Percentiles rank a stretch among this genome's conserved stretches.
phyloP scores from a whole-genome alignment of 2,888 invertebrate species.

The Lycia hirtaria region DNA sequence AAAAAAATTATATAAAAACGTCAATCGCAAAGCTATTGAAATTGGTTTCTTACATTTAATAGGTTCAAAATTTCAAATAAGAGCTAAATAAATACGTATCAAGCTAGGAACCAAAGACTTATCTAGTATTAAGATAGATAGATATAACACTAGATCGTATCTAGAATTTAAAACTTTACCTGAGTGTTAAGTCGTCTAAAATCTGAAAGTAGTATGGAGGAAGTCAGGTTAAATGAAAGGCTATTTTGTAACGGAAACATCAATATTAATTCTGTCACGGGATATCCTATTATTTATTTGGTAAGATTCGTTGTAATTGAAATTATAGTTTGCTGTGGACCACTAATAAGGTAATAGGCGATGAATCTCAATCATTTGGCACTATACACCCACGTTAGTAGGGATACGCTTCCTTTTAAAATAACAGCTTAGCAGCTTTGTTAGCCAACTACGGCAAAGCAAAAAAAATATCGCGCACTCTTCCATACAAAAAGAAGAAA shows the following conservation, averaged over 20 bases:
- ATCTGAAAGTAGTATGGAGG: conserved; percentile 14
- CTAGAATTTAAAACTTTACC: not conserved
- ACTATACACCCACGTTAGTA: conserved; percentile 36
- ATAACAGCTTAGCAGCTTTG: not conserved
- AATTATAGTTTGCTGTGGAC: conserved; percentile 26
- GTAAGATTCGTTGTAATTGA: conserved; percentile 18
- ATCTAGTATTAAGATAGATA: not conserved
- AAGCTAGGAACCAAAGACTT: too few relatives aligned
- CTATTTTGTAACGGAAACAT: conserved; percentile 13
- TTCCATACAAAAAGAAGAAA: too few relatives aligned
- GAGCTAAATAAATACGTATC: too few relatives aligned
- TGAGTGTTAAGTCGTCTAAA: not conserved
- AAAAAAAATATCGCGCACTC: too few relatives aligned
- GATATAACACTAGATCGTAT: not conserved
- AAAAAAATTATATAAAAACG: too few relatives aligned
- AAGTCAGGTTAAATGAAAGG: conserved; percentile 22
- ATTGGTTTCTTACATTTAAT: too few relatives aligned
- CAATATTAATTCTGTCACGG: conserved; percentile 2
- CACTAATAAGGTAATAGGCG: conserved; percentile 33
- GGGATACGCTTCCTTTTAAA: conserved; percentile 18
- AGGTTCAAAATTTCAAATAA: too few relatives aligned
- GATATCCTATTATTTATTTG: conserved; percentile 19
- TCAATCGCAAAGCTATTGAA: too few relatives aligned
- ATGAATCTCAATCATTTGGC: conserved; percentile 39
- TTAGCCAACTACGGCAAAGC: too few relatives aligned